Evolutionary conservation across 2,888 invertebrate species (phyloP).

Genomic region (Nomada fabriciana): DNA sequence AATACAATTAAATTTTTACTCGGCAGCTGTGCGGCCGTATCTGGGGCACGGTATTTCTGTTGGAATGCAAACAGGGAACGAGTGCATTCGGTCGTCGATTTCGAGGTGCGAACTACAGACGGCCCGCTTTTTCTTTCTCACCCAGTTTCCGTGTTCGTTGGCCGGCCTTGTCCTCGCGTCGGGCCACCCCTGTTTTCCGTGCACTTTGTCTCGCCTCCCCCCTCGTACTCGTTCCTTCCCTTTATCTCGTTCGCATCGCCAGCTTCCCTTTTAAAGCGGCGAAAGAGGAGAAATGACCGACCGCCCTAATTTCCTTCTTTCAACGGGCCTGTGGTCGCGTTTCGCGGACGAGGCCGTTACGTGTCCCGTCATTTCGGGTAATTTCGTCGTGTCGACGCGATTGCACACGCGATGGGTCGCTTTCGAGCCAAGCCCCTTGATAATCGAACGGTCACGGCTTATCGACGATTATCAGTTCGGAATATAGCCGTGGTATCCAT

Average conservation of each 20-base stretch:
- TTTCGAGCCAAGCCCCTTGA: conserved; percentile 62
- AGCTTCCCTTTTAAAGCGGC: neutral
- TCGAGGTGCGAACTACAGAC: conserved; percentile 4
- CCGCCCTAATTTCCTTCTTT: conserved; percentile 14
- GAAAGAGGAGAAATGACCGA: neutral
- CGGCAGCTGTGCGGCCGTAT: neutral
- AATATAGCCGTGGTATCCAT: conserved; percentile 50
- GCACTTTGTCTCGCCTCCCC: neutral
- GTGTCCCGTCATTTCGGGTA: conserved; percentile 31
- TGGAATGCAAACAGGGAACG: conserved; percentile 14
- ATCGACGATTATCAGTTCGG: conserved; percentile 65
- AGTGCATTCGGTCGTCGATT: conserved; percentile 17
- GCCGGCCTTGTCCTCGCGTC: conserved; percentile 8
- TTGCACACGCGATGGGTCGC: conserved; percentile 51
- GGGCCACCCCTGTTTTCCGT: neutral
- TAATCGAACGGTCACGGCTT: conserved; percentile 66
- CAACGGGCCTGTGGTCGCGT: neutral
- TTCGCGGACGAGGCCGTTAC: conserved; percentile 9
- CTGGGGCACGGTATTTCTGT: conserved; percentile 20
- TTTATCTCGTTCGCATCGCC: neutral
- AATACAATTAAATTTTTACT: conserved; percentile 36
- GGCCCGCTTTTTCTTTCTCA: neutral
- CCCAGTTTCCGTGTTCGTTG: neutral
- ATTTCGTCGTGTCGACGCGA: conserved; percentile 42
- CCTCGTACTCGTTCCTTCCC: neutral